phyloP scores from a whole-genome alignment of 2,888 invertebrate genomes.

The Caenorhabditis uteleia region DNA sequence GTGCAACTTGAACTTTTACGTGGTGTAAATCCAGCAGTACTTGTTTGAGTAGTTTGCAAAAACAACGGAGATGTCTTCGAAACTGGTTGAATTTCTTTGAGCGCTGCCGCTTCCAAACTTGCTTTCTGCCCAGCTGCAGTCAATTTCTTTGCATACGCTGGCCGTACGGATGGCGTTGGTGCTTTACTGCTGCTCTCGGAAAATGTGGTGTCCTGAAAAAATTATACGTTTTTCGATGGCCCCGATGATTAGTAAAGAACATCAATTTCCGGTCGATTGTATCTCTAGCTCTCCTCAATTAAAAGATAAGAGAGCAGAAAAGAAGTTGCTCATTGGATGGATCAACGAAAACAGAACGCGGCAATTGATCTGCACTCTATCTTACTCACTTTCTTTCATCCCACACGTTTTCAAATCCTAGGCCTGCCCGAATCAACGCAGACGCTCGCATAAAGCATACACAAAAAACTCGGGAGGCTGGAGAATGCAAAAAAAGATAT shows the following conservation, averaged over 20 bases:
- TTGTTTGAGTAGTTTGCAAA: slow-evolving; percentile 17
- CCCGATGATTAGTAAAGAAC: too few relatives aligned
- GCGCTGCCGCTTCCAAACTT: background rate
- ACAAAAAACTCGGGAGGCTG: too few relatives aligned
- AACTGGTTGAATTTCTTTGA: background rate
- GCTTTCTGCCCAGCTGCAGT: slow-evolving; percentile 12
- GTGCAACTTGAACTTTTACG: slow-evolving; percentile 2
- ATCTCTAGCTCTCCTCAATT: too few relatives aligned
- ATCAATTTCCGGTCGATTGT: too few relatives aligned
- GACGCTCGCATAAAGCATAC: too few relatives aligned
- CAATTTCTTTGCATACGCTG: slow-evolving; percentile 34
- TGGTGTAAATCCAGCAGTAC: slow-evolving; percentile 31
- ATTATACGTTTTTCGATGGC: too few relatives aligned
- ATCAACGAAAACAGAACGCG: too few relatives aligned
- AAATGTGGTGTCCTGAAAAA: slow-evolving; percentile 7
- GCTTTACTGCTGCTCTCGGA: slow-evolving; percentile 1
- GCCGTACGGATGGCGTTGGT: slow-evolving; percentile 27
- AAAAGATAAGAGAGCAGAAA: background rate
- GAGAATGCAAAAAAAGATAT: too few relatives aligned
- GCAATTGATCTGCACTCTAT: too few relatives aligned
- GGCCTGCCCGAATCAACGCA: too few relatives aligned
- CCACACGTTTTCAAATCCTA: too few relatives aligned
- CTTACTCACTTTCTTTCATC: too few relatives aligned
- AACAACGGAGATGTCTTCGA: slow-evolving; percentile 17
- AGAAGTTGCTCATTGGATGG: background rate